Conservation (phyloP, 2,113 vertebrate species). For the Cathartes aura region DNA sequence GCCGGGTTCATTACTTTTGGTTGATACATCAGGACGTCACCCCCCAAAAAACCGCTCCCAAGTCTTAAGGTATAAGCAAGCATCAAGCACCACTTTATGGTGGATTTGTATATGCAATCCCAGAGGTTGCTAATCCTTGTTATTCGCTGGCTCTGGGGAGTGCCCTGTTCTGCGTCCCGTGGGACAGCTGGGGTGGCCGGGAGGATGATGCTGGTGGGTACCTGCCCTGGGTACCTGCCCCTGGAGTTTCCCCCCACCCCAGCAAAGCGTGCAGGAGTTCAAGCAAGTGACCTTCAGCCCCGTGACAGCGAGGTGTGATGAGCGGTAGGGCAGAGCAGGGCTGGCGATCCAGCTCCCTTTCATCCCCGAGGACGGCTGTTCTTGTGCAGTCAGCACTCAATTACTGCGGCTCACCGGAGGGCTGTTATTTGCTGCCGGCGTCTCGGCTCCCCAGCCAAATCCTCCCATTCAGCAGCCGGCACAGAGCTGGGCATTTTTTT, state of each 20-base stretch:
- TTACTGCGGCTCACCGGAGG: not conserved
- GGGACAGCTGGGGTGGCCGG: not conserved
- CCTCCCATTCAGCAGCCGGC: not conserved
- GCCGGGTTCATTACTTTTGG: conserved; percentile 7
- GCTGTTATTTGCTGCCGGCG: not conserved
- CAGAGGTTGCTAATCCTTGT: not conserved
- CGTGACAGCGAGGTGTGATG: not conserved
- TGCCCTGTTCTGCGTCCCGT: not conserved
- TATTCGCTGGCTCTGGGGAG: not conserved
- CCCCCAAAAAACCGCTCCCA: not conserved
- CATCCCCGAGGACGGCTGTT: not conserved
- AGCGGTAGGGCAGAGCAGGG: not conserved
- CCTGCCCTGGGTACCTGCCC: not conserved
- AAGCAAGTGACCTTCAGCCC: not conserved
- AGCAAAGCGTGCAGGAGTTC: not conserved
- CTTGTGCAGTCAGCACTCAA: not conserved
- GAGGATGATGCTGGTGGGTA: not conserved
- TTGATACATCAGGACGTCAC: not conserved
- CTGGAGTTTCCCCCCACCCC: not conserved
- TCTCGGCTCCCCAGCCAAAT: not conserved
- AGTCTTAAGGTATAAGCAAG: not conserved
- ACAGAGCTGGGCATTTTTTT: not conserved
- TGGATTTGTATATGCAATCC: not conserved
- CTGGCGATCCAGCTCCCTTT: not conserved
- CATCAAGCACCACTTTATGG: fast-evolving